phyloP scores from a whole-genome alignment of 2,888 invertebrate species.

The Andrena trimmerana region DNA sequence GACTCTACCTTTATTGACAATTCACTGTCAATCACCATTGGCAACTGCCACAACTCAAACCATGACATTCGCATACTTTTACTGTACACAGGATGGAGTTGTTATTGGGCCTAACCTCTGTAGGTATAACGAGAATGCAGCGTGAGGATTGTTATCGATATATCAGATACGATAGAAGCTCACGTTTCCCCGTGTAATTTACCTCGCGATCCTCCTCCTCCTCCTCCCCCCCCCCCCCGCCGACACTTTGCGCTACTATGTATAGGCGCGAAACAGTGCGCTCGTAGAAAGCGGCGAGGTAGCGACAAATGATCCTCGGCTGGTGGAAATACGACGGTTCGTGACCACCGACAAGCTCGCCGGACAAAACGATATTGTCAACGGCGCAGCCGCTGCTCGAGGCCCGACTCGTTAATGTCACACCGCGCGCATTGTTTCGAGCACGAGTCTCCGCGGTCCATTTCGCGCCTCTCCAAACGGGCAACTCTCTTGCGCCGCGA shows the following conservation, averaged over 20 bases:
- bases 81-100: too few relatives aligned
- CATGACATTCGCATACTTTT: too few relatives aligned
- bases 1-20: too few relatives aligned
- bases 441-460: constrained; percentile 78
- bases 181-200: constrained; percentile 10
- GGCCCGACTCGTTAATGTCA: constrained; percentile 75
- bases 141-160: too few relatives aligned
- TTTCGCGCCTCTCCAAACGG: constrained; percentile 61
- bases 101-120: too few relatives aligned
- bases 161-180: too few relatives aligned
- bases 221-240: not conserved
- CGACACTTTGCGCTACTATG: constrained; percentile 25
- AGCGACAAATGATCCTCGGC: constrained; percentile 58
- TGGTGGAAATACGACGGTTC: constrained; percentile 69
- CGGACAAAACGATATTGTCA: constrained; percentile 83
- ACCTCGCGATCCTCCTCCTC: not conserved
- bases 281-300: constrained; percentile 43
- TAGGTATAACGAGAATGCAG: too few relatives aligned
- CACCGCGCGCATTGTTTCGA: constrained; percentile 80
- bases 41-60: too few relatives aligned
- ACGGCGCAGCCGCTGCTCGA: constrained; percentile 55
- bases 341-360: constrained; percentile 73
- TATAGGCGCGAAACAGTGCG: constrained; percentile 45
- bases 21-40: too few relatives aligned
- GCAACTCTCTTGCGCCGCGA: constrained; percentile 30